Percentiles rank a stretch among this genome's conserved stretches.
These are phyloP conservation scores for Acanthosepion esculentum DNA, from an alignment of 2,888 invertebrate species.

Conservation along the genomic window DNA sequence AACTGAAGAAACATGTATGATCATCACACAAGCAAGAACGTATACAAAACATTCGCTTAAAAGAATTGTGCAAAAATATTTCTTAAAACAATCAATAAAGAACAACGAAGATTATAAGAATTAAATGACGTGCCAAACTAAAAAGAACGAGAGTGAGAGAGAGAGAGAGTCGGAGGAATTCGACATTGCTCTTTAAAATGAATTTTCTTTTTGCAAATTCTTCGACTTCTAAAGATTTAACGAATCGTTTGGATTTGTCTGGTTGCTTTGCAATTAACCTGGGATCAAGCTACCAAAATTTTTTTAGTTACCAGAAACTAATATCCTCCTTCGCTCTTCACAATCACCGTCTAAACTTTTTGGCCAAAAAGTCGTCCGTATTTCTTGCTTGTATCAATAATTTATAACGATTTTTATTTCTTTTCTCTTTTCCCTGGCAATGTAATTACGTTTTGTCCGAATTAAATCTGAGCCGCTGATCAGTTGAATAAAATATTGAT, in stretches of 20 bases:
- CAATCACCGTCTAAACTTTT: not conserved
- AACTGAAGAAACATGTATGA: no score
- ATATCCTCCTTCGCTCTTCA: not conserved
- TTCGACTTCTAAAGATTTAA: not conserved
- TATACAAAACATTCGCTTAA: no score
- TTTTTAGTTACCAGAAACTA: not conserved
- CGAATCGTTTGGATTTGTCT: not conserved
- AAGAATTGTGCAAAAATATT: no score
- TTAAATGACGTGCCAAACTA: not conserved
- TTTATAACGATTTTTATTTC: not conserved
- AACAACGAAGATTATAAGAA: not conserved
- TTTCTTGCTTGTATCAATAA: conserved; percentile 33
- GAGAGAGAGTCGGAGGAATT: not conserved
- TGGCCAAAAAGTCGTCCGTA: not conserved
- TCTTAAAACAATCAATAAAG: not conserved
- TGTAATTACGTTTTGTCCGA: not conserved
- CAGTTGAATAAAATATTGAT: conserved; percentile 18
- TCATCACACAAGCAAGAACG: no score
- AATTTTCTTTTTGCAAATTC: not conserved
- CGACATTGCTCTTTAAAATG: not conserved
- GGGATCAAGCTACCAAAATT: not conserved
- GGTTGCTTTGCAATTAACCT: not conserved
- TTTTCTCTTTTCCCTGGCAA: not conserved
- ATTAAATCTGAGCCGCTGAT: not conserved
- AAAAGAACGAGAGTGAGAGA: not conserved